These are phyloP conservation scores for Oceanodroma leucorhoa DNA, from an alignment of 2,797 vertebrate genomes.

Conservation along the genomic window DNA sequence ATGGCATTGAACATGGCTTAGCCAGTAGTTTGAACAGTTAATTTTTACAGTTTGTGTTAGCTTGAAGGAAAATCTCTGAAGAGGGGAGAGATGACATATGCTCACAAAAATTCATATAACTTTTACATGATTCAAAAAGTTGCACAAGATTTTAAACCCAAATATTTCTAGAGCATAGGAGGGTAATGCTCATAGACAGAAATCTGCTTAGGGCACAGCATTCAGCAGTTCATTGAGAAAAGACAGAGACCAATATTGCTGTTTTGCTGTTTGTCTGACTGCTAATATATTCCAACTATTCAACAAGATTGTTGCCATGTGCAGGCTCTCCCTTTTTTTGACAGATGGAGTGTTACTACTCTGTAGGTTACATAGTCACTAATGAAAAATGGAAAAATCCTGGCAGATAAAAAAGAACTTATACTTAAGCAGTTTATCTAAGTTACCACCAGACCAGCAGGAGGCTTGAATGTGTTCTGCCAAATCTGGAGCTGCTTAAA, in stretches of 20 bases:
- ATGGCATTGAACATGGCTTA: background rate
- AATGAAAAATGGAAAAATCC: background rate
- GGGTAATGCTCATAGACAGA: background rate
- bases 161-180: background rate
- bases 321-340: background rate
- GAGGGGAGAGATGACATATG: rapidly evolving
- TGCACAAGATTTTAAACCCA: background rate
- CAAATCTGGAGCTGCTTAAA: background rate
- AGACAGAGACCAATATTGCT: background rate
- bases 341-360: background rate
- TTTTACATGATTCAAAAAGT: background rate
- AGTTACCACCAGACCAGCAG: background rate
- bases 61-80: background rate
- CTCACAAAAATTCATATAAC: background rate
- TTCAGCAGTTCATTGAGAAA: background rate
- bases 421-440: background rate
- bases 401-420: background rate
- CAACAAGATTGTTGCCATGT: background rate
- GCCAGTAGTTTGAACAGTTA: background rate
- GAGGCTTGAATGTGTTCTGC: background rate
- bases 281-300: background rate
- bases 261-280: background rate
- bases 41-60: background rate
- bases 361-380: background rate
- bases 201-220: background rate